These are phyloP conservation scores for Nettapus auritus DNA, from an alignment of 2,113 vertebrate genomes.

Conservation along the genomic window DNA sequence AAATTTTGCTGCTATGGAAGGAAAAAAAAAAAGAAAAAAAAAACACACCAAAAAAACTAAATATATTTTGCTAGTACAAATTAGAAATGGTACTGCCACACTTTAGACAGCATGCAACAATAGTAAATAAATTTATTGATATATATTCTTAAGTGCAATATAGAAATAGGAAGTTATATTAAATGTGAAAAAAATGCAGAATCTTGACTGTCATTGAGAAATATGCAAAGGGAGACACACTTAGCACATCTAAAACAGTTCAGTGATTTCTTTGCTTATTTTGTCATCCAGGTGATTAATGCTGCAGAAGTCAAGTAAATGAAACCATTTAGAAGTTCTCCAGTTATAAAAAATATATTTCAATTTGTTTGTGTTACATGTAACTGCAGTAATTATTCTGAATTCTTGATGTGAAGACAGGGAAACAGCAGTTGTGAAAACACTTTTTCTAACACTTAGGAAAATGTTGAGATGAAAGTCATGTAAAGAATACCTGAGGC, in stretches of 20 bases:
- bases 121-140: background rate
- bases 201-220: background rate
- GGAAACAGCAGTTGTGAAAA: background rate
- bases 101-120: background rate
- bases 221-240: background rate
- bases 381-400: background rate
- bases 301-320: background rate
- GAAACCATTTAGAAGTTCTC: background rate
- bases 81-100: background rate
- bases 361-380: background rate
- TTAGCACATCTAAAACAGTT: background rate
- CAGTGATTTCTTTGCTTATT: background rate
- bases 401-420: background rate
- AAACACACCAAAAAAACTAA: background rate
- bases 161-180: background rate
- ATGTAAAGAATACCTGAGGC: background rate
- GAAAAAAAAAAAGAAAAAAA: background rate
- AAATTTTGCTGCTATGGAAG: background rate
- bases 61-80: background rate
- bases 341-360: background rate
- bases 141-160: background rate
- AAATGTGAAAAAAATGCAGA: background rate
- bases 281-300: background rate
- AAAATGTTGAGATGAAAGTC: background rate
- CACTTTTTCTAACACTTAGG: background rate